phyloP scores from a whole-genome alignment of 2,113 vertebrate genomes.

The Corythornis cristatus region DNA sequence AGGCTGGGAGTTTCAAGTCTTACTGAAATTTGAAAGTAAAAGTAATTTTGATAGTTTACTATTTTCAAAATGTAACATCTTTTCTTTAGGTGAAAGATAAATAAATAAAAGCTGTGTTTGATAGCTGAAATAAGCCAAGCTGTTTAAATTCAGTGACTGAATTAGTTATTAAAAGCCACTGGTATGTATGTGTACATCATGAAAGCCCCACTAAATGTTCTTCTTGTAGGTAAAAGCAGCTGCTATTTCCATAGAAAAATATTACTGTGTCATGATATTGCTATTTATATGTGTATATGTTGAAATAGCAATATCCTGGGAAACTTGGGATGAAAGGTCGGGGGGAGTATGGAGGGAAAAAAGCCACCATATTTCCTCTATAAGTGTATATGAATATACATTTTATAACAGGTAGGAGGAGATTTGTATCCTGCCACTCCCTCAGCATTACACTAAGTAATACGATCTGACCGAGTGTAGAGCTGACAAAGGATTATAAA shows the following conservation, averaged over 20 bases:
- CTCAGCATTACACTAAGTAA: neutral
- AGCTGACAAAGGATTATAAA: neutral
- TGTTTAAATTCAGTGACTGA: neutral
- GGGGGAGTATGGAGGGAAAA: no score
- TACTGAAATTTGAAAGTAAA: neutral
- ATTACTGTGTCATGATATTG: neutral
- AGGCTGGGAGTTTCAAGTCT: neutral
- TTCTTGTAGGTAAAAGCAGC: neutral
- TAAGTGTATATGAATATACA: neutral
- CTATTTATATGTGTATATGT: neutral
- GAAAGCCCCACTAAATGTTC: neutral
- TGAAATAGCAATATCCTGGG: no score
- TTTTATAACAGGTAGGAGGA: neutral
- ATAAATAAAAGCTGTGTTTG: neutral
- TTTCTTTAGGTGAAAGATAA: neutral
- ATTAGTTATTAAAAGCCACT: neutral
- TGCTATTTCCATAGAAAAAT: neutral
- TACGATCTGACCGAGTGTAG: neutral
- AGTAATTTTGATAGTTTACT: neutral
- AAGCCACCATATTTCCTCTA: neutral
- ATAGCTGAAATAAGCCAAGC: neutral
- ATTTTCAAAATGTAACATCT: neutral
- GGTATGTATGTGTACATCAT: neutral
- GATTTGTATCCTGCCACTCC: neutral
- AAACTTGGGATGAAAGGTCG: no score